Base-by-base conservation (phyloP, 2,113 vertebrate species). In the Hiodon alosoides region DNA sequence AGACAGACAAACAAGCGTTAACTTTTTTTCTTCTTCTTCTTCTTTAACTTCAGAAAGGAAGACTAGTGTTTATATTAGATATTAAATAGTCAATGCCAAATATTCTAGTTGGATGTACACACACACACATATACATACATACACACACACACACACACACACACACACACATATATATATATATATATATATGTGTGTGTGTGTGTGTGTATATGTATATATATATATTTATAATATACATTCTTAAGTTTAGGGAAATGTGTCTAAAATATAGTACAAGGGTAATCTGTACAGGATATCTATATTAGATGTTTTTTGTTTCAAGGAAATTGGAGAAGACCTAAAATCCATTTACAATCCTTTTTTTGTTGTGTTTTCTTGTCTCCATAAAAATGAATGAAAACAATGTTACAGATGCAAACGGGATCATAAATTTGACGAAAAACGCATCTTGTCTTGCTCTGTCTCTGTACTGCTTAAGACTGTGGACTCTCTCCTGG, bases 361-460 rank as follows among this genome's bases (percentile, higher is more conserved):
- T 1, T 84, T 73, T 72, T 84, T 83, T 86, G 90, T 84, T 90
- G 89, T 78, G 67, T 61, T 69, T 58, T 60, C 47, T 46, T 66
- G 81, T 83, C 83, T 87, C 85, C 83, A 77, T 87, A 85, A 88
- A 90, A 90, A 89, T 86, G 77, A 90, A 82, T 80, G 76, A 64
- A 86, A 91, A 86, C 71, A 80, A 73, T 80, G 85, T 85, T 85
- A 87, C 82, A 67, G 77, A 76, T 68, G 66, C 77, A 81, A 83
- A 87, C 61, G 87, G 87, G 89, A 95, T 99, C 96, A 99, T 95
- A 98, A 95, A 92, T 98, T 98, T 79, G 97, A 98, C 76, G 96
- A 91, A 81, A 98, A 99, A 66, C 96, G 92, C 83, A 94, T 94
- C 89, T 98, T 99, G 86, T 98, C 97, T 90, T 95, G 92, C 76